Percentiles rank a stretch among this genome's conserved stretches.
Evolutionary conservation across 2,888 invertebrate genomes (phyloP).

Genomic region (Hypena proboscidalis): DNA sequence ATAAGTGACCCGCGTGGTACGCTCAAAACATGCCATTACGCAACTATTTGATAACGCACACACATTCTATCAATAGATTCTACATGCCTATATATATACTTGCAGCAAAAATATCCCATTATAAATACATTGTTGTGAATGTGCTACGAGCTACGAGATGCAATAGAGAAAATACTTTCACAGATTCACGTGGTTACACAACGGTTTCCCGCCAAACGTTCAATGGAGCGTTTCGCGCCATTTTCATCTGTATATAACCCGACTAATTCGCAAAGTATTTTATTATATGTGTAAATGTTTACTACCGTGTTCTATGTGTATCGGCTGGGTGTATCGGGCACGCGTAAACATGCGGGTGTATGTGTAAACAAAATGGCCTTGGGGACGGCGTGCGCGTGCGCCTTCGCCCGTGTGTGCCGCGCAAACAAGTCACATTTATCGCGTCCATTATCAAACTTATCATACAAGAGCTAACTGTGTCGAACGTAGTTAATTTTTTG

Average conservation of each 20-base stretch:
- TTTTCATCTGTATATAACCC: conserved; percentile 62
- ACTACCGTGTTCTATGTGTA: conserved; percentile 44
- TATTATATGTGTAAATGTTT: conserved; percentile 41
- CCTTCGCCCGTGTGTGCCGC: conserved; percentile 53
- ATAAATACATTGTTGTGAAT: conserved; percentile 26
- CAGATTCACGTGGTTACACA: conserved; percentile 73
- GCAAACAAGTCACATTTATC: conserved; percentile 66
- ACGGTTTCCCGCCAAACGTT: conserved; percentile 76
- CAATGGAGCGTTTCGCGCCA: conserved; percentile 81
- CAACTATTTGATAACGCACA: conserved; percentile 11
- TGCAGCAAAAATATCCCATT: conserved; percentile 20
- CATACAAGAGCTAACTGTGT: conserved; percentile 52
- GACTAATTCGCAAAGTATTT: conserved; percentile 57
- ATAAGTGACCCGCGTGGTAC: background rate
- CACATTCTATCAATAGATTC: conserved; percentile 1
- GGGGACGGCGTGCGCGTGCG: conserved; percentile 66
- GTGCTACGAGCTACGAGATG: conserved; percentile 6
- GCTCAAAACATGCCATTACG: conserved; percentile 10
- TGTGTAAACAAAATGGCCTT: conserved; percentile 81
- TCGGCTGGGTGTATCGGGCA: conserved; percentile 59
- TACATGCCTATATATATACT: conserved; percentile 7
- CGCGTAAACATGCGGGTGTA: conserved; percentile 72
- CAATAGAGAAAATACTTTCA: conserved; percentile 66
- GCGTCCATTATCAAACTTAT: conserved; percentile 65
- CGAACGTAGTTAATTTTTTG: conserved; percentile 37